These are phyloP conservation scores for Gari tellinella DNA, from an alignment of 2,888 invertebrate species.

Conservation along the genomic window DNA sequence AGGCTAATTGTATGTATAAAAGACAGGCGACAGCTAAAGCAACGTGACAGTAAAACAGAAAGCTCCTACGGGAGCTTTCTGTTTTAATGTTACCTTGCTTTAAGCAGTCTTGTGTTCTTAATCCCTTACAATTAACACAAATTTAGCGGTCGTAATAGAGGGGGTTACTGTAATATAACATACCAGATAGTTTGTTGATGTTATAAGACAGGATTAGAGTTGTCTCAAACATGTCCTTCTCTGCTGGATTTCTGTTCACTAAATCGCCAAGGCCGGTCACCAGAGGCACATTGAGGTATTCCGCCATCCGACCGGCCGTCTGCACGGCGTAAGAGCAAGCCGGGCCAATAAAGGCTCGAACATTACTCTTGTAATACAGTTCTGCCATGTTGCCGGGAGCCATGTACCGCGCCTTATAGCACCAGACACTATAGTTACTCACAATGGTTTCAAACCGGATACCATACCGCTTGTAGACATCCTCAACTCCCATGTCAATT, in stretches of 20 bases:
- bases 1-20: too few species aligned
- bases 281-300: constrained; percentile 51
- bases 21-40: too few species aligned
- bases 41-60: too few species aligned
- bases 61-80: too few species aligned
- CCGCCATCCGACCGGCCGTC: constrained; percentile 47
- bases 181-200: constrained; percentile 53
- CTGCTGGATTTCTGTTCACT: constrained; percentile 28
- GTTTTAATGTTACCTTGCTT: too few species aligned
- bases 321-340: constrained; percentile 53
- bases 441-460: constrained; percentile 35
- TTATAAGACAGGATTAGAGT: constrained; percentile 53
- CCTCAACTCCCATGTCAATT: constrained; percentile 47
- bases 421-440: constrained; percentile 48
- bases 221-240: constrained; percentile 52
- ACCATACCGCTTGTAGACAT: constrained; percentile 34
- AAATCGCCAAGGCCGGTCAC: constrained; percentile 55
- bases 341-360: constrained; percentile 53
- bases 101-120: too few species aligned
- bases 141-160: too few species aligned
- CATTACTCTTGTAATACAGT: constrained; percentile 43
- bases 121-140: too few species aligned
- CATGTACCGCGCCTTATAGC: constrained; percentile 32
- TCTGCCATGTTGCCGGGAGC: constrained; percentile 39
- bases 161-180: neutral